phyloP scores from a whole-genome alignment of 2,113 vertebrate species.

The Marmota monax region DNA sequence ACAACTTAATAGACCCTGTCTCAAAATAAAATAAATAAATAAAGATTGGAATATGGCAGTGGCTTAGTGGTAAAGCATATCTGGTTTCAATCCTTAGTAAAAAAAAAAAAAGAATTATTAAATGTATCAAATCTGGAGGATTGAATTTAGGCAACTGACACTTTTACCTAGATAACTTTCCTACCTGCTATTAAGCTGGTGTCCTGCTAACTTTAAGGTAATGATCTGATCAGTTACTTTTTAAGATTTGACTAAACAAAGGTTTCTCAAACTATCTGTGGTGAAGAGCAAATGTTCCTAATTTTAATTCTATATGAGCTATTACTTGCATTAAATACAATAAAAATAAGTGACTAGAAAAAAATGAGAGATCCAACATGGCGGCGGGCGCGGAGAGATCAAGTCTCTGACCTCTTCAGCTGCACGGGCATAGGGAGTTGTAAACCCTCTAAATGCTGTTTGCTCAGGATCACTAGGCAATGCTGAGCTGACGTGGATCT shows the following conservation, averaged over 20 bases:
- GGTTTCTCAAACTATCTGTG: not conserved
- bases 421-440: too few species aligned
- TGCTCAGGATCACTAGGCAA: too few species aligned
- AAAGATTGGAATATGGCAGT: too few species aligned
- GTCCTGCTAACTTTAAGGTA: not conserved
- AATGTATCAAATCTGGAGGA: not conserved
- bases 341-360: not conserved
- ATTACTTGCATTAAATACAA: not conserved
- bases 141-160: not conserved
- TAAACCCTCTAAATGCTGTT: too few species aligned
- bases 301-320: not conserved
- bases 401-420: too few species aligned
- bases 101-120: not conserved
- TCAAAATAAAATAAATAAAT: too few species aligned
- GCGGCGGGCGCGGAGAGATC: too few species aligned
- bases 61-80: too few species aligned
- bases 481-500: too few species aligned
- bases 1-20: too few species aligned
- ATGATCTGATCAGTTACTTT: not conserved
- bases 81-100: too few species aligned
- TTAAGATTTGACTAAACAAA: not conserved
- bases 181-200: not conserved
- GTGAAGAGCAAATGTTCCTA: not conserved
- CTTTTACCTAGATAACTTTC: not conserved
- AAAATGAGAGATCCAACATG: not conserved